A percentile compares a stretch with the other conserved stretches of the same genome.
These are phyloP conservation scores for Epizoanthus stellaris DNA, from an alignment of 92 coral and sea anemone genomes.

Conservation along the genomic window DNA sequence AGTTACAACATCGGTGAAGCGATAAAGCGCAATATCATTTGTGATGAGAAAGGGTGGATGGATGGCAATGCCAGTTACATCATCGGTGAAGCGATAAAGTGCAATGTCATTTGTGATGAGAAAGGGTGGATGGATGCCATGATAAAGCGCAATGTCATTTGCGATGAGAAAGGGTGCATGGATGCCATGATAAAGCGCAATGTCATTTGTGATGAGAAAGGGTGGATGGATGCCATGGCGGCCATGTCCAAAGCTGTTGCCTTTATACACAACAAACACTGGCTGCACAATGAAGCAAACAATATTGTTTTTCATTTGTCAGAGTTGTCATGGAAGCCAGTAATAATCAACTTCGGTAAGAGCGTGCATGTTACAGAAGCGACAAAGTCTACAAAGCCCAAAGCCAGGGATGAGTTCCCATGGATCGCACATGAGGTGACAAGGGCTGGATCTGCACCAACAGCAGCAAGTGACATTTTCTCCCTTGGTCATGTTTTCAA, in stretches of 20 bases:
- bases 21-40: background rate
- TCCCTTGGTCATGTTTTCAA: too few species aligned
- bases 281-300: conserved; percentile 40
- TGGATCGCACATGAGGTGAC: too few species aligned
- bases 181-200: background rate
- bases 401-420: background rate
- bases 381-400: background rate
- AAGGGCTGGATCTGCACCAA: too few species aligned
- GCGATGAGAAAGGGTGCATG: too few species aligned
- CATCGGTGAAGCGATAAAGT: background rate
- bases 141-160: background rate
- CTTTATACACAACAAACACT: conserved; percentile 1
- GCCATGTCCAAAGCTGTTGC: conserved; percentile 17
- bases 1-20: background rate
- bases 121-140: background rate
- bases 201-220: background rate
- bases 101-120: background rate
- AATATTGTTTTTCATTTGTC: conserved; percentile 25
- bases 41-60: too few species aligned
- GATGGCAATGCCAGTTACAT: background rate
- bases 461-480: too few species aligned
- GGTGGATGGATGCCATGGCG: background rate
- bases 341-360: conserved; percentile 40
- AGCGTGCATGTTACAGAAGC: background rate
- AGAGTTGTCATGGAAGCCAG: conserved; percentile 13